Evolutionary conservation across 2,113 vertebrate genomes (phyloP), one percentile per base, ranked within the genome.

Genomic region (Xiphophorus couchianus): DNA sequence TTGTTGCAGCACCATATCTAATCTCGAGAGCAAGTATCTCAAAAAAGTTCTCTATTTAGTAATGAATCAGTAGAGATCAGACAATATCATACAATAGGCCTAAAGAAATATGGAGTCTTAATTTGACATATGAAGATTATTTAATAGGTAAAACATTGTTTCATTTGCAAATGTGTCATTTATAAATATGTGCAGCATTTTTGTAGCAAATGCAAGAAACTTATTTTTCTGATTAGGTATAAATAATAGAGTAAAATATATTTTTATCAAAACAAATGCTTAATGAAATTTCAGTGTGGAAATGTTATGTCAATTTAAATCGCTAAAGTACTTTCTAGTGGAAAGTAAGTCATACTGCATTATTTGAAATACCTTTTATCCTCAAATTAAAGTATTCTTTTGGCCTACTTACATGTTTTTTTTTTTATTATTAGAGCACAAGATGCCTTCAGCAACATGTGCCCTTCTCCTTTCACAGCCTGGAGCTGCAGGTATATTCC

Each of bases 1-100:
- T 86, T 89, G 83, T 87, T 85, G 77, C 83, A 77, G 84, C 86
- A 86, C 83, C 83, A 78, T 66, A 82, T 87, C 83, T 83, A 89
- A 82, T 70, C 74, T 79, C 66, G 58, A 75, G 77, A 78, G 44
- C 86, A 89, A 88, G 84, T 74, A 80, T 89, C 62, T 73, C 81
- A 76, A 48, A 48, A 48, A 17, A 48, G 44, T 5, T 19, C 1
- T 17, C 4, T 19, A 5, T 48, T 61, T 0, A 84, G 1, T 82
- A 77, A 62, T 33, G 48, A 31, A 75, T 71, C 22, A 60, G 69
- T 82, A 22, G n/a, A n/a, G n/a, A 17, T 78, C 69, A 35, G 19
- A 54, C 22, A 54, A 54, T 25, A 9, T 17, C 44, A 17, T 48
- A 17, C 14, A 19, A 19, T 5, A 48, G 17, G 17, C 44, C 17